phyloP scores from a whole-genome alignment of 2,888 invertebrate genomes.

The Caenorhabditis imperialis region DNA sequence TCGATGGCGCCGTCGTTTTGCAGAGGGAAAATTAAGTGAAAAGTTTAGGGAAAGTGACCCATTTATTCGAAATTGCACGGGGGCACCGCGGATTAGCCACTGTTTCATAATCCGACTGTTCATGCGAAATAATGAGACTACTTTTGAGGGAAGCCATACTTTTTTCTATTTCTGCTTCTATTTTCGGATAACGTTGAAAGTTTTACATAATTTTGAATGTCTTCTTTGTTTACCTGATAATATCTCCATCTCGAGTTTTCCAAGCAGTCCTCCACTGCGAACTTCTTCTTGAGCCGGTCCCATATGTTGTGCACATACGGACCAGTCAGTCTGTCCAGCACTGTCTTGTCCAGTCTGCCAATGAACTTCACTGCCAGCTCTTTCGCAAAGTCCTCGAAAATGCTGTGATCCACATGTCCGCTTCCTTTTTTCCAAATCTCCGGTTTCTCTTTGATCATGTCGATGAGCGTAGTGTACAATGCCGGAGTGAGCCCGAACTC shows the following conservation, averaged over 20 bases:
- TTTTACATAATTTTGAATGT: too few relatives aligned
- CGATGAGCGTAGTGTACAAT: slow-evolving; percentile 37
- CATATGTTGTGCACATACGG: slow-evolving; percentile 11
- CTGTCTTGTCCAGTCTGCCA: background rate
- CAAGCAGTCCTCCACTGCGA: slow-evolving; percentile 11
- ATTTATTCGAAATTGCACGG: slow-evolving; percentile 14
- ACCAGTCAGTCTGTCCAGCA: slow-evolving; percentile 12
- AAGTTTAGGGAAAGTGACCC: too few relatives aligned
- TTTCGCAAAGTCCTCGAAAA: slow-evolving; percentile 22
- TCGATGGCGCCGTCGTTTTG: too few relatives aligned
- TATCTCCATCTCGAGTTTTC: slow-evolving; percentile 19
- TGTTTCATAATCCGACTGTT: too few relatives aligned
- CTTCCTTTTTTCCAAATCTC: slow-evolving; percentile 20
- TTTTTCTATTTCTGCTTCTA: too few relatives aligned
- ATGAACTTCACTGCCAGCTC: slow-evolving; percentile 16
- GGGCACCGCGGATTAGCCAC: too few relatives aligned
- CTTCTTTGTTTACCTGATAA: slow-evolving; percentile 33
- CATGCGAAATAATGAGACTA: too few relatives aligned
- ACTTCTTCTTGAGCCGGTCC: slow-evolving; percentile 17
- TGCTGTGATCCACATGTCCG: slow-evolving; percentile 5
- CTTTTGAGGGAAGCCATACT: too few relatives aligned
- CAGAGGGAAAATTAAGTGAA: slow-evolving; percentile 8
- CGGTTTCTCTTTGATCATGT: slow-evolving; percentile 27
- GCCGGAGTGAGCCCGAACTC: slow-evolving; percentile 23
- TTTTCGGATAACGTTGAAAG: too few relatives aligned